Base-by-base conservation (phyloP, 92 coral and sea anemone genomes). In the Epizoanthus scotinus region DNA sequence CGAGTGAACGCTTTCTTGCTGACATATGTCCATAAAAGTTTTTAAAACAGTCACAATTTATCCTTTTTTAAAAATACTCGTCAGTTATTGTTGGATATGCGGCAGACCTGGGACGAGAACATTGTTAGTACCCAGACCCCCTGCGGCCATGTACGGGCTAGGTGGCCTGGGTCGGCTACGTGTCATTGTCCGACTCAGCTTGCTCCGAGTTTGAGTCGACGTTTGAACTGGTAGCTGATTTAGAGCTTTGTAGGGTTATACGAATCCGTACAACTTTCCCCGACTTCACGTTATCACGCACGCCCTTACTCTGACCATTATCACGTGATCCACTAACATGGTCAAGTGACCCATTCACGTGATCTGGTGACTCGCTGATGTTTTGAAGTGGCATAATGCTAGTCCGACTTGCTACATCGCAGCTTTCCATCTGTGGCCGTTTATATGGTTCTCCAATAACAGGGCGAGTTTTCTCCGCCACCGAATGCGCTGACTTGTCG, bases 241-340 rank as follows among this genome's bases (percentile, higher is more conserved):
- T 75, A 12, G 81, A 75, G 18, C 81, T 66, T 67, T 75, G 81
- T 5, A 75, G 57, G 42, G 81, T 75, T 75, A 75, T 75, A 52
- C 44, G 81, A 75, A 75, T 75, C 2, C 57, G 81, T 13, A 75
- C 81, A 25, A 75, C 68, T 17, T 75, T 75, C 9, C 27, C 62
- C 38, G 12, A 27, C 18, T 52, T 73, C 0, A 29, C 64, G 25
- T 47, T 53, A 25, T 54, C 44, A 54, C 62, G 26, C 13, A 40
- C 31, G 18, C 36, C 25, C 8, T 27, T 73, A 12, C 79, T 12
- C 38, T 73, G 58, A 54, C 5, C 53, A 14, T 28, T 25, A 26
- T 15, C 62, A 56, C 14, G 26, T 34, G 62, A 55, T 18, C 31
- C 25, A 18, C 6, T 73, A 3, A 54, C 78, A 6, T 26, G 40